phyloP scores from a whole-genome alignment of 1,140 invertebrate species.

The Pantala flavescens region DNA sequence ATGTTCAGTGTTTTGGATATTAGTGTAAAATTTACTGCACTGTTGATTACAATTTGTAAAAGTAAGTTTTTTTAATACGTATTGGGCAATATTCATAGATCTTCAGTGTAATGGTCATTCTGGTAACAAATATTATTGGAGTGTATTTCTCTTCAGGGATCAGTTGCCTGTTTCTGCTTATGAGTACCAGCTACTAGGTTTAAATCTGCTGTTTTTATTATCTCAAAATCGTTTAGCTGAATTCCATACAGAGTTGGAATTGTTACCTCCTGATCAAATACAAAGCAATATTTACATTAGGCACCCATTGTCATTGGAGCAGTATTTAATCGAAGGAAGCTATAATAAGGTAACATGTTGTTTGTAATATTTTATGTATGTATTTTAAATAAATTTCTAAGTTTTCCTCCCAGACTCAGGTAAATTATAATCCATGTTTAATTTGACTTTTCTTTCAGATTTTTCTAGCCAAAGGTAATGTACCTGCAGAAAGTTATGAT shows the following conservation, averaged over 20 bases:
- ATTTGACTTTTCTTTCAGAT: conserved; percentile 48
- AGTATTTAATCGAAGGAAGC: conserved; percentile 98
- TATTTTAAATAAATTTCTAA: no score
- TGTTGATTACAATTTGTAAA: no score
- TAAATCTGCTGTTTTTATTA: conserved; percentile 91
- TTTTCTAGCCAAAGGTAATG: conserved; percentile 80
- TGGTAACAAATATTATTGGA: no score
- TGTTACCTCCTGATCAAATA: conserved; percentile 85
- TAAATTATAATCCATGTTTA: no score
- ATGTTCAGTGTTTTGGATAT: no score
- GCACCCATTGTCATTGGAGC: conserved; percentile 91
- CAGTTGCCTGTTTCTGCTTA: conserved; percentile 84
- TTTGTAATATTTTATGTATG: no score
- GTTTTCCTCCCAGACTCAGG: no score
- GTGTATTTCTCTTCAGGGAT: conserved; percentile 37
- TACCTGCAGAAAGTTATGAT: conserved; percentile 89
- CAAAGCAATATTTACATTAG: conserved; percentile 89
- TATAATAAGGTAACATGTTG: conserved; percentile 75
- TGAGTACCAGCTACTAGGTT: conserved; percentile 88
- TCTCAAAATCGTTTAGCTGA: conserved; percentile 95
- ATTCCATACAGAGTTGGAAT: conserved; percentile 96
- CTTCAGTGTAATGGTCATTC: no score
- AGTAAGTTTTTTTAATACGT: no score
- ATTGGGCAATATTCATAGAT: no score
- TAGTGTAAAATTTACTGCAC: no score